These are phyloP conservation scores for Dicyrtoma fusca DNA, from an alignment of 2,888 invertebrate species.

Conservation along the genomic window DNA sequence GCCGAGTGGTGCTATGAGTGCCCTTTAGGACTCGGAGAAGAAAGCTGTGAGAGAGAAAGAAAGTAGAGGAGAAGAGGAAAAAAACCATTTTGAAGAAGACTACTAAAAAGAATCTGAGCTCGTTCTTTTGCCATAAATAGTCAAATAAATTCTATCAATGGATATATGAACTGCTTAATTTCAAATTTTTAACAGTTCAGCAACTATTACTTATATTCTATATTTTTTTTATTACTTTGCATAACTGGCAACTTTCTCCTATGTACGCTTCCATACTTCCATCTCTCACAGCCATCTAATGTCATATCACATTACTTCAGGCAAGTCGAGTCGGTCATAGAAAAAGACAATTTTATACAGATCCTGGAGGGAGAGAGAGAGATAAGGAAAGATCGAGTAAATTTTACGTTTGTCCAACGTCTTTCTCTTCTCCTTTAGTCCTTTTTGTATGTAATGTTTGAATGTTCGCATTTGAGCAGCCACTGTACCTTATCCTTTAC, in stretches of 20 bases:
- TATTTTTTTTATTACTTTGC: constrained; percentile 3
- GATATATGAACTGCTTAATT: constrained; percentile 28
- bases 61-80: not conserved
- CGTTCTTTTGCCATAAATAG: constrained; percentile 2
- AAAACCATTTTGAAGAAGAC: constrained; percentile 1
- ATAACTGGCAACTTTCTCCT: not conserved
- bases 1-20: not conserved
- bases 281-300: no score
- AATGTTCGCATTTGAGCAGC: no score
- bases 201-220: constrained; percentile 13
- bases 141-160: constrained; percentile 25
- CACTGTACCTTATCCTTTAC: no score
- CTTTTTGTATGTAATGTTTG: no score
- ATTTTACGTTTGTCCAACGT: no score
- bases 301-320: not conserved
- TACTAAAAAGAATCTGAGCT: not conserved
- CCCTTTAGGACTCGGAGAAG: not conserved
- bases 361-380: not conserved
- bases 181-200: constrained; percentile 2
- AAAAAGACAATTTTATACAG: no score
- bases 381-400: not conserved
- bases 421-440: no score
- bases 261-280: not conserved
- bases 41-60: not conserved
- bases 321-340: no score